A percentile compares a stretch with the other conserved stretches of the same genome.
phyloP scores from a whole-genome alignment of 23 tunicate genomes.

The Trididemnum clinides region DNA sequence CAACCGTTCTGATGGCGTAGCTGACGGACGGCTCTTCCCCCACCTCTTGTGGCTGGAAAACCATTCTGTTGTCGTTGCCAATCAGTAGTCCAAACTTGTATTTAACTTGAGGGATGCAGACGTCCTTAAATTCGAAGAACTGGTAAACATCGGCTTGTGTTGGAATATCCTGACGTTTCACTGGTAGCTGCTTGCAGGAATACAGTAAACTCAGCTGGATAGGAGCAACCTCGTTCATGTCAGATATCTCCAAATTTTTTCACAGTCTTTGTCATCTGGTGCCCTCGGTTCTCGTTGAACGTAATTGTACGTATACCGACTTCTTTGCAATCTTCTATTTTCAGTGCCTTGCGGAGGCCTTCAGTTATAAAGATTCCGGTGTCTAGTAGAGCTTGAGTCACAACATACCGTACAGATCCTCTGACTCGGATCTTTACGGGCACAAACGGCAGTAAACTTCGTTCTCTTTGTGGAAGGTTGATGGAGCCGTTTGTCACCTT shows the following conservation, averaged over 20 bases:
- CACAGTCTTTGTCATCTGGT: constrained; percentile 4
- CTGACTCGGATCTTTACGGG: not conserved
- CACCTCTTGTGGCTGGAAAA: constrained; percentile 35
- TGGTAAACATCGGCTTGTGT: constrained; percentile 16
- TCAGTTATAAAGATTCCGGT: constrained; percentile 25
- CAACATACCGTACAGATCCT: not conserved
- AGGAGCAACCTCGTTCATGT: not conserved
- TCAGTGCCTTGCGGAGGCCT: not conserved
- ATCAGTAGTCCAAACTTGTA: constrained; percentile 14
- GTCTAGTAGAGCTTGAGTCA: constrained; percentile 4
- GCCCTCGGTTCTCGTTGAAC: not conserved
- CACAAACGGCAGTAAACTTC: constrained; percentile 1
- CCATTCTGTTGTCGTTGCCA: constrained; percentile 1
- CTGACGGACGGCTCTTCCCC: not conserved
- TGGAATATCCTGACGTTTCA: not conserved
- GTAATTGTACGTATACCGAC: constrained; percentile 12
- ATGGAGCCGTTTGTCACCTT: constrained; percentile 19
- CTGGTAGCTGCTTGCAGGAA: constrained; percentile 16
- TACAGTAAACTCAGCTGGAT: not conserved
- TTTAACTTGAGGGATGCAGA: not conserved
- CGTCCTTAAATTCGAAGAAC: constrained; percentile 22
- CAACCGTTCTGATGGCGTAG: constrained; percentile 40
- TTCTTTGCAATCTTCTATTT: constrained; percentile 1
- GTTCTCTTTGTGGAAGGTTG: not conserved
- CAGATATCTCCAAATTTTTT: constrained; percentile 16